phyloP scores from a whole-genome alignment of 2,888 invertebrate species.

The Synanthedon vespiformis region DNA sequence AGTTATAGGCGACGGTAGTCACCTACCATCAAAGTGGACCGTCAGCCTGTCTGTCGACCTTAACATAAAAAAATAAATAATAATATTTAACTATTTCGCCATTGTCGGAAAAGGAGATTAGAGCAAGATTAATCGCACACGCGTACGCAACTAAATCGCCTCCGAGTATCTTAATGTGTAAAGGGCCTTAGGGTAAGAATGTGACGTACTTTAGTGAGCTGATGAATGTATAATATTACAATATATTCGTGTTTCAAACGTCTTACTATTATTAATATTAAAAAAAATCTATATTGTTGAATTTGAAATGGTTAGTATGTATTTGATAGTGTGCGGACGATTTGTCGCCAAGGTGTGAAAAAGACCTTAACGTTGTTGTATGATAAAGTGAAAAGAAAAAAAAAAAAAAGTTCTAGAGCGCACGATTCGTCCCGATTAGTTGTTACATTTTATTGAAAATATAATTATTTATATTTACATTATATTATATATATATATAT shows the following conservation, averaged over 20 bases:
- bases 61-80: no score
- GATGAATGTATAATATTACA: no score
- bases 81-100: no score
- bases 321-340: not conserved
- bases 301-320: not conserved
- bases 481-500: conserved; percentile 11
- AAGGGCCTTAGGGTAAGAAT: not conserved
- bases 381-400: not conserved
- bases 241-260: not conserved
- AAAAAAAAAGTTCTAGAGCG: not conserved
- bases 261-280: not conserved
- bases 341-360: not conserved
- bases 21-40: no score
- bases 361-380: not conserved
- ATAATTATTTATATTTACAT: conserved; percentile 42
- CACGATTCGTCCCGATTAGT: conserved; percentile 13
- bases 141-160: no score
- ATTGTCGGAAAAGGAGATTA: no score
- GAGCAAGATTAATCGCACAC: no score
- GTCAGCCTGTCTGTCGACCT: no score
- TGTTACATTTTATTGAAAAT: conserved; percentile 28
- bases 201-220: not conserved
- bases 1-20: no score
- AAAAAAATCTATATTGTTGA: not conserved
- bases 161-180: no score